phyloP scores from a whole-genome alignment of 2,797 vertebrate species.

The Gobionotothen gibberifrons region DNA sequence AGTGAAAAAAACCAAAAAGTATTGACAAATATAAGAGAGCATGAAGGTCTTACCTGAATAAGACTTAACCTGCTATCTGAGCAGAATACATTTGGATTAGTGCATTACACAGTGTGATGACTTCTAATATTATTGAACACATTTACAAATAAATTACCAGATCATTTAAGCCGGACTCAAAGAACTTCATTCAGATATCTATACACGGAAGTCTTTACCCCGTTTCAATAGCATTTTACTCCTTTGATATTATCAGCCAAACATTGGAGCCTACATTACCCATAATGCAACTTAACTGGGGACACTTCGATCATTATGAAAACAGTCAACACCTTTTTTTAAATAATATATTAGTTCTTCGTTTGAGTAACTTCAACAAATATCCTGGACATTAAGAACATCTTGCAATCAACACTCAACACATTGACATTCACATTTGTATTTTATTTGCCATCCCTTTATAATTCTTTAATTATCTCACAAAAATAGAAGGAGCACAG shows the following conservation, averaged over 20 bases:
- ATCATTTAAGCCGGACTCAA: not conserved
- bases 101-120: constrained; percentile 15
- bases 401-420: constrained; percentile 65
- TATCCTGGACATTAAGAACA: not conserved
- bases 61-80: constrained; percentile 43
- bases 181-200: constrained; percentile 1
- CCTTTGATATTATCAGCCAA: no score
- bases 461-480: constrained; percentile 83
- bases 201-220: not conserved
- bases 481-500: constrained; percentile 89
- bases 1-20: not conserved
- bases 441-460: constrained; percentile 87
- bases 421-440: constrained; percentile 82
- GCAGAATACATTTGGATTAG: constrained; percentile 47
- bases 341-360: not conserved
- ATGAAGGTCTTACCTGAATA: constrained; percentile 67
- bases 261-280: not conserved
- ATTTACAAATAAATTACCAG: not conserved
- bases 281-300: not conserved
- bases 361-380: not conserved
- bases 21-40: constrained; percentile 17
- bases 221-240: no score
- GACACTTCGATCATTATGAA: not conserved
- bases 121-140: not conserved
- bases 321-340: no score